Conservation (phyloP, 2,888 invertebrate species). For the Patella pellucida region DNA sequence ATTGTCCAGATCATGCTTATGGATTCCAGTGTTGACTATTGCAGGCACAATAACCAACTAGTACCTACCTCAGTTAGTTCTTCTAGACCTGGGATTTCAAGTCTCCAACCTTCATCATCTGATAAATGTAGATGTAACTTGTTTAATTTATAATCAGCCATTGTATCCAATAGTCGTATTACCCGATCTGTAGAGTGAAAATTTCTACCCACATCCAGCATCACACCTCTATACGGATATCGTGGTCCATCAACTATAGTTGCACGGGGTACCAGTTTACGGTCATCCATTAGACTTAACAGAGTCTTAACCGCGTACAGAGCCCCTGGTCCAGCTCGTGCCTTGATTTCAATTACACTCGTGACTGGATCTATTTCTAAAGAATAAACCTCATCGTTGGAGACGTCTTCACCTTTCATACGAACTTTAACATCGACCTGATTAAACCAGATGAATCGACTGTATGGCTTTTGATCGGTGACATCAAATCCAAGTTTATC, state of each 20-base stretch:
- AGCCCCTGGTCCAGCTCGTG: constrained; percentile 44
- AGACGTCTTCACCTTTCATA: constrained; percentile 21
- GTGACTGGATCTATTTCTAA: constrained; percentile 39
- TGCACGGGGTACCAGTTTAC: constrained; percentile 38
- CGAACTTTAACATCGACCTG: constrained; percentile 29
- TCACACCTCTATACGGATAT: constrained; percentile 62
- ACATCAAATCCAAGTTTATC: constrained; percentile 32
- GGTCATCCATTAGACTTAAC: constrained; percentile 37
- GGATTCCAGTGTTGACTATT: too few species aligned
- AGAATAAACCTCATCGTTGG: constrained; percentile 48
- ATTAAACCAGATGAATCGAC: constrained; percentile 35
- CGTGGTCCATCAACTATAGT: constrained; percentile 56
- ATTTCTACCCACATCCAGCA: constrained; percentile 66
- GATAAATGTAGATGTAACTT: constrained; percentile 65
- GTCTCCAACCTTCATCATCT: constrained; percentile 69
- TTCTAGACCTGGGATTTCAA: constrained; percentile 65
- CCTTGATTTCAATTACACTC: constrained; percentile 42
- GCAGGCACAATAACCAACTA: too few species aligned
- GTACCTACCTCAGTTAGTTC: constrained; percentile 61
- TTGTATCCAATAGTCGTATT: constrained; percentile 54
- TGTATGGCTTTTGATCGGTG: constrained; percentile 19
- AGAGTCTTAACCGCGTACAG: constrained; percentile 61
- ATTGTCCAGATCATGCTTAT: too few species aligned
- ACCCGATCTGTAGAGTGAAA: constrained; percentile 55
- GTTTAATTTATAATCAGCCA: constrained; percentile 68